Conservation (phyloP, 2,888 invertebrate genomes). For the Eupithecia tripunctaria region DNA sequence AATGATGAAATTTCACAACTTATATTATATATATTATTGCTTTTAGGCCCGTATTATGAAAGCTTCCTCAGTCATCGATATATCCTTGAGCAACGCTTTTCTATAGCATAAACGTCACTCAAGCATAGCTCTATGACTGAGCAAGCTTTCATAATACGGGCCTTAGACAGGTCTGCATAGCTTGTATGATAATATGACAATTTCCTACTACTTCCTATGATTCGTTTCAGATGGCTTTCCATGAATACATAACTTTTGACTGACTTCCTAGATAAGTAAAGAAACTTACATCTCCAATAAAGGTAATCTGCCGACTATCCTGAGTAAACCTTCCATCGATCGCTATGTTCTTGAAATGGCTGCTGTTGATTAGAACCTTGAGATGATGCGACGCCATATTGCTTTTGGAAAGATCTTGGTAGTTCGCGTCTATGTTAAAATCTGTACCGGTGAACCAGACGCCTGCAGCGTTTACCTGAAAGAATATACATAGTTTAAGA, state of each 20-base stretch:
- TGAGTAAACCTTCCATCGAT: slow-evolving; percentile 87
- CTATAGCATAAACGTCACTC: too few species aligned
- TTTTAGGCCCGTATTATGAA: too few species aligned
- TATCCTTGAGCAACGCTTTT: too few species aligned
- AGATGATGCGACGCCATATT: slow-evolving; percentile 87
- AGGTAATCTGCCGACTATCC: slow-evolving; percentile 87
- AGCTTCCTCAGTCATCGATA: too few species aligned
- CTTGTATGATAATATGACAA: too few species aligned
- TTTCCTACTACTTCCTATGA: background rate
- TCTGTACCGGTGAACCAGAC: slow-evolving; percentile 93
- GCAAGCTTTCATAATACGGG: too few species aligned
- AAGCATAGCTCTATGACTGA: too few species aligned
- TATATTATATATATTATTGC: too few species aligned
- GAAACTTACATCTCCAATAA: slow-evolving; percentile 86
- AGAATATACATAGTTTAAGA: background rate
- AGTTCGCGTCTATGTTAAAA: slow-evolving; percentile 88
- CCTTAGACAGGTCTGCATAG: background rate
- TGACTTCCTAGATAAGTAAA: background rate
- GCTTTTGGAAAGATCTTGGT: slow-evolving; percentile 89
- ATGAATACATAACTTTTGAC: background rate
- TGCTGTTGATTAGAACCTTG: slow-evolving; percentile 89
- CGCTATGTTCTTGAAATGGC: slow-evolving; percentile 88
- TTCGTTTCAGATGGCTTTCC: background rate
- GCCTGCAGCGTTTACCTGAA: slow-evolving; percentile 88
- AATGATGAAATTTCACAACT: too few species aligned